phyloP scores from a whole-genome alignment of 1,140 invertebrate genomes.

The Bombus balteatus region DNA sequence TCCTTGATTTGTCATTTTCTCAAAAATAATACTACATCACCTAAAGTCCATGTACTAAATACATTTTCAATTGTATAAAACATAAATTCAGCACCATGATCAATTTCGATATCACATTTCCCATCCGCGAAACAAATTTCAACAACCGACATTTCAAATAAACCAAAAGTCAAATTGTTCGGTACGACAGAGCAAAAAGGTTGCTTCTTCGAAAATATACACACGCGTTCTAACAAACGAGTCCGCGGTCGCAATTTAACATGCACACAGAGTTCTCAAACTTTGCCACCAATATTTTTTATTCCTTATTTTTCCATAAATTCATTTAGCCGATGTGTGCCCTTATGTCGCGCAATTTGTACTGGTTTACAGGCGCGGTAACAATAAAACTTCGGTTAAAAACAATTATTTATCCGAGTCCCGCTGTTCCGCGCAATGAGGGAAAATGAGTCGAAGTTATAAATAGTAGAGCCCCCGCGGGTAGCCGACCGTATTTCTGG shows the following conservation, averaged over 20 bases:
- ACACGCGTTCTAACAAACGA: neutral
- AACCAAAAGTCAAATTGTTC: neutral
- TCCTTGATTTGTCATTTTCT: neutral
- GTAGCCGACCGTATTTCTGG: constrained; percentile 57
- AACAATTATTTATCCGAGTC: constrained; percentile 68
- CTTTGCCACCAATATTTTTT: neutral
- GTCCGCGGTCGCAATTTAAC: neutral
- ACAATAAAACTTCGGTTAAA: constrained; percentile 66
- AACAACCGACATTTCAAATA: neutral
- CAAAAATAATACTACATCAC: neutral
- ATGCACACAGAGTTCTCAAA: neutral
- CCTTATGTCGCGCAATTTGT: constrained; percentile 42
- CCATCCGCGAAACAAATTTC: neutral
- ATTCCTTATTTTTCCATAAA: constrained; percentile 9
- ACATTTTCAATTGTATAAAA: neutral
- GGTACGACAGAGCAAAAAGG: neutral
- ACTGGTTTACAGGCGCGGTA: constrained; percentile 8
- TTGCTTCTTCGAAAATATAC: constrained; percentile 12
- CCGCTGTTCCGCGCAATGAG: constrained; percentile 64
- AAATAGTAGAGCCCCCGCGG: constrained; percentile 58
- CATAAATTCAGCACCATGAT: neutral
- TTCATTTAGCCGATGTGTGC: constrained; percentile 25
- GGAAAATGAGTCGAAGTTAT: constrained; percentile 71
- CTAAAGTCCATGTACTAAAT: neutral
- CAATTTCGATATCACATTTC: neutral